phyloP scores from a whole-genome alignment of 1,140 invertebrate species.

The Musca domestica region DNA sequence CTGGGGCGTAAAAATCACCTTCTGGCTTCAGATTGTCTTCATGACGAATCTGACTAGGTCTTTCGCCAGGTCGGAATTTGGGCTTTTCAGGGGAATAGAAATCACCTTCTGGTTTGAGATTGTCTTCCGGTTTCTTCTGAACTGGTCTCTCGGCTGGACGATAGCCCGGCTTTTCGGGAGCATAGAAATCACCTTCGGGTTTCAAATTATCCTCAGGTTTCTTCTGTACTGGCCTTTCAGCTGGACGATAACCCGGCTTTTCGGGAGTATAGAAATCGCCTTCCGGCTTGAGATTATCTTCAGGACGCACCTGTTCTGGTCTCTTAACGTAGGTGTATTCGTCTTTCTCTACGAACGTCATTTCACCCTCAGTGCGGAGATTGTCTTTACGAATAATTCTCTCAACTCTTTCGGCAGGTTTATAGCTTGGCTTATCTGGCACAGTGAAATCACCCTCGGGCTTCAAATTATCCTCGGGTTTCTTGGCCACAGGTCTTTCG shows the following conservation, averaged over 20 bases:
- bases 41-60: slow-evolving; percentile 45
- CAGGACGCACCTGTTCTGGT: slow-evolving; percentile 47
- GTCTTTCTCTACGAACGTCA: background rate
- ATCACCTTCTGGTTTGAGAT: slow-evolving; percentile 59
- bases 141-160: slow-evolving; percentile 58
- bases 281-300: slow-evolving; percentile 61
- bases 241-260: slow-evolving; percentile 54
- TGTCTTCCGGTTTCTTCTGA: slow-evolving; percentile 60
- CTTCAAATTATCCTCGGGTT: slow-evolving; percentile 66
- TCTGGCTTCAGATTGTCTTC: slow-evolving; percentile 59
- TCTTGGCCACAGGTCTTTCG: slow-evolving; percentile 58
- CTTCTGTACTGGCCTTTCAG: slow-evolving; percentile 48
- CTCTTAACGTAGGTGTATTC: slow-evolving; percentile 53
- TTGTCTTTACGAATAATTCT: slow-evolving; percentile 55
- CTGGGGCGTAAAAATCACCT: slow-evolving; percentile 58
- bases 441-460: slow-evolving; percentile 67
- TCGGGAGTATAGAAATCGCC: slow-evolving; percentile 58
- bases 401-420: slow-evolving; percentile 55
- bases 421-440: slow-evolving; percentile 49
- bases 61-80: slow-evolving; percentile 58
- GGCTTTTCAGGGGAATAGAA: slow-evolving; percentile 55
- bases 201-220: slow-evolving; percentile 59
- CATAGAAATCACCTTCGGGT: slow-evolving; percentile 59
- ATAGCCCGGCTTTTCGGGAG: slow-evolving; percentile 55
- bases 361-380: slow-evolving; percentile 61